phyloP scores from a whole-genome alignment of 2,797 vertebrate genomes.

The Rhinophrynus dorsalis region DNA sequence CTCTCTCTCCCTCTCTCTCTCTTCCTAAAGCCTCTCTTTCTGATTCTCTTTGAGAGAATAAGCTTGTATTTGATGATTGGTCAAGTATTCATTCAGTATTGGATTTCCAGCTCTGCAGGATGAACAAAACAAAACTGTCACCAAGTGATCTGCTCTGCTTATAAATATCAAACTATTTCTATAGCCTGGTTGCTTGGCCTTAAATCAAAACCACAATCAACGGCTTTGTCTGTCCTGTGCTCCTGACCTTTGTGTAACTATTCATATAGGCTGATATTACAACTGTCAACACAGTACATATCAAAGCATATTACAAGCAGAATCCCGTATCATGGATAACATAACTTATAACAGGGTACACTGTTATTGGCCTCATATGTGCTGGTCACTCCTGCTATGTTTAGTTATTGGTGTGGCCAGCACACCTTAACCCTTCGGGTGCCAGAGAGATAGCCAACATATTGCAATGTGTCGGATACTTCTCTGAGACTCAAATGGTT shows the following conservation, averaged over 20 bases:
- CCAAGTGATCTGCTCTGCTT: background rate
- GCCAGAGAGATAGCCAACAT: too few species aligned
- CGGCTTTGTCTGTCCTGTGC: background rate
- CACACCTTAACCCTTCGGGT: too few species aligned
- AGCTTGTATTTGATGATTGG: slow-evolving; percentile 5
- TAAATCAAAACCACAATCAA: background rate
- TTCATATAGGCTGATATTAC: too few species aligned
- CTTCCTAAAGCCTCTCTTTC: background rate
- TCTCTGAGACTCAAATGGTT: too few species aligned
- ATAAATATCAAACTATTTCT: background rate
- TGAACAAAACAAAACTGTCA: background rate
- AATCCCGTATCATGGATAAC: too few species aligned
- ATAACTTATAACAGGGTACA: too few species aligned
- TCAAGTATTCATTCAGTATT: slow-evolving; percentile 1
- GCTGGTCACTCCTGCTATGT: too few species aligned
- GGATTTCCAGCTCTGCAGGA: background rate
- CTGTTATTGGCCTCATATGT: too few species aligned
- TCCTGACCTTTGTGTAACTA: background rate
- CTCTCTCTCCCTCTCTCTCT: background rate
- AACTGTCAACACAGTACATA: too few species aligned
- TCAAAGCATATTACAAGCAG: too few species aligned
- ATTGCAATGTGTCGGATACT: too few species aligned
- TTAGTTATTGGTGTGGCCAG: too few species aligned
- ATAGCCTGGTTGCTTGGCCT: background rate
- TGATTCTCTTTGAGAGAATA: slow-evolving; percentile 15